Evolutionary conservation across 2,888 invertebrate genomes (phyloP).

Genomic region (Dolichomitus sp.): DNA sequence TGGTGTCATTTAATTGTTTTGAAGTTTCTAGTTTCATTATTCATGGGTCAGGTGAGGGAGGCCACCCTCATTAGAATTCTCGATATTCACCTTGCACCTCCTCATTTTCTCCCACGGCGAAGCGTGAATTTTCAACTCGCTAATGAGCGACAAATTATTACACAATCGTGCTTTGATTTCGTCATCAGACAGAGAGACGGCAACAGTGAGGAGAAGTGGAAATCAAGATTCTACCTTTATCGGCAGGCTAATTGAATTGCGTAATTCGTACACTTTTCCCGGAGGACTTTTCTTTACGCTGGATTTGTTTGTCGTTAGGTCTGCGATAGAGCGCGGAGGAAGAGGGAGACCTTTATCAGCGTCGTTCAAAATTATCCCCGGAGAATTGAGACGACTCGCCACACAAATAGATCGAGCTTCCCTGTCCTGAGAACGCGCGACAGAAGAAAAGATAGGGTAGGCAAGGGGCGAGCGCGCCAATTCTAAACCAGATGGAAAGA

Average conservation of each 20-base stretch:
- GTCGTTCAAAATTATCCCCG: constrained; percentile 73
- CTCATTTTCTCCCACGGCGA: not conserved
- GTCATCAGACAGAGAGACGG: constrained; percentile 39
- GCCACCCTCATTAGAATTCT: constrained; percentile 57
- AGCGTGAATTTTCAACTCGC: constrained; percentile 40
- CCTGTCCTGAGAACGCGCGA: not conserved
- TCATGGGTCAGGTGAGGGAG: not conserved
- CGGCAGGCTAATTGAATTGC: constrained; percentile 78
- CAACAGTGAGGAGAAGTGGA: not conserved
- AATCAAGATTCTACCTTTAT: constrained; percentile 21
- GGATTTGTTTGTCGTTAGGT: constrained; percentile 24
- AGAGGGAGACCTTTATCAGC: constrained; percentile 59
- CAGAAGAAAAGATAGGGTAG: not conserved
- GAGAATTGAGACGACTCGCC: constrained; percentile 52
- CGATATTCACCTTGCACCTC: constrained; percentile 20
- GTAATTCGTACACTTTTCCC: constrained; percentile 75
- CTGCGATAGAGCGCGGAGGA: not conserved
- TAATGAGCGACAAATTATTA: constrained; percentile 60
- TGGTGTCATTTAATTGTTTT: constrained; percentile 8
- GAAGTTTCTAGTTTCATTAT: constrained; percentile 24
- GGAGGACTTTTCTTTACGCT: constrained; percentile 18
- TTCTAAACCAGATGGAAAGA: constrained; percentile 30
- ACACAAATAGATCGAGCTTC: constrained; percentile 9
- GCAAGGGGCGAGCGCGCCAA: constrained; percentile 2
- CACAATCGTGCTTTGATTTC: constrained; percentile 64